Conservation (phyloP, 2,797 vertebrate species). For the Thaleichthys pacificus region DNA sequence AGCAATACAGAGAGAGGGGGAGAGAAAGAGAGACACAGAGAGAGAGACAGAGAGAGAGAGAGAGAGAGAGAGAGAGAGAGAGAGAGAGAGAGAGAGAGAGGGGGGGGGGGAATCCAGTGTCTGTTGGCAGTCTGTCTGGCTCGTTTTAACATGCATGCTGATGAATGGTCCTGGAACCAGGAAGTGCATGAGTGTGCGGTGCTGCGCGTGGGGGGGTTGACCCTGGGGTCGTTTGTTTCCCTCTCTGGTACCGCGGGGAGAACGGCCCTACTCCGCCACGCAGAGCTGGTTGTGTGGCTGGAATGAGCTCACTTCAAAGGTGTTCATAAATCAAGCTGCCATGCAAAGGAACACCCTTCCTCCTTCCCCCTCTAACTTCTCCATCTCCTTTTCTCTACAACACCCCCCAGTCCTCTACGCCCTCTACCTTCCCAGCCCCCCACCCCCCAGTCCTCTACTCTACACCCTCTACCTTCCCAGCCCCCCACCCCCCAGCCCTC, state of each 20-base stretch:
- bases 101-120: background rate
- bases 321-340: constrained; percentile 76
- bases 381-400: constrained; percentile 18
- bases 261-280: constrained; percentile 52
- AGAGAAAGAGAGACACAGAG: too few relatives aligned
- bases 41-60: background rate
- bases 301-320: constrained; percentile 75
- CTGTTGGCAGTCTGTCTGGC: constrained; percentile 22
- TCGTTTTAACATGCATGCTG: constrained; percentile 48
- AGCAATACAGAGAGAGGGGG: too few relatives aligned
- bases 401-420: background rate
- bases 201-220: constrained; percentile 45
- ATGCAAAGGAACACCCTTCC: constrained; percentile 38
- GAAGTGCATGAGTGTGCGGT: constrained; percentile 48
- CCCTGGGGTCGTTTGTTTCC: constrained; percentile 44
- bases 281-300: constrained; percentile 56
- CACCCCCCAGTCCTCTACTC: constrained; percentile 26
- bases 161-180: constrained; percentile 52
- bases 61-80: constrained; percentile 17
- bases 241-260: constrained; percentile 28
- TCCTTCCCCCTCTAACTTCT: constrained; percentile 19
- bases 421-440: constrained; percentile 22
- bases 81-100: too few relatives aligned
- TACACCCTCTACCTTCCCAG: constrained; percentile 16
- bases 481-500: constrained; percentile 16